A percentile compares a stretch with the other conserved stretches of the same genome.
Evolutionary conservation across 2,113 vertebrate species (phyloP).

Genomic region (Ammodytes dubius): DNA sequence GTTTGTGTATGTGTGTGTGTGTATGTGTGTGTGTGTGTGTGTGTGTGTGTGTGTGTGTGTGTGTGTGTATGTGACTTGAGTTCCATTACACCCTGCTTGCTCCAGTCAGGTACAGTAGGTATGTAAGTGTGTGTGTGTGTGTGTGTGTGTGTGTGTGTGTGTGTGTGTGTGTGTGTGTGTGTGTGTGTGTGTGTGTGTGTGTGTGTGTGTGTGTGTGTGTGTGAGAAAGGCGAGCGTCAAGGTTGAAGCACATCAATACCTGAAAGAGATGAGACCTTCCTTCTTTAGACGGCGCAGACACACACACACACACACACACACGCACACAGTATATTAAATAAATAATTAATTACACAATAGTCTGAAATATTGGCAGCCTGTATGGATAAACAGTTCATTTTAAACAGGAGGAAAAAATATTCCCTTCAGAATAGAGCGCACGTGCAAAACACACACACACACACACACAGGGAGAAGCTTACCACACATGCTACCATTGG

Average conservation of each 20-base stretch:
- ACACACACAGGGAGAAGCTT: conserved; percentile 9
- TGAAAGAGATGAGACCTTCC: conserved; percentile 37
- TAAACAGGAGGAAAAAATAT: conserved; percentile 42
- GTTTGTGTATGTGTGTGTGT: not conserved
- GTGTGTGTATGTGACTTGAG: conserved; percentile 48
- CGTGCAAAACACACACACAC: not conserved
- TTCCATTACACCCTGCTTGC: conserved; percentile 70
- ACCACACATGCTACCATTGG: conserved; percentile 37
- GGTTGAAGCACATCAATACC: conserved; percentile 60
- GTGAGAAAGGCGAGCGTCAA: conserved; percentile 42
- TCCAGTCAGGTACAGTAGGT: conserved; percentile 39
- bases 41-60: too few relatives aligned
- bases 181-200: conserved; percentile 15
- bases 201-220: not conserved
- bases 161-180: conserved; percentile 10
- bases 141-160: conserved; percentile 8
- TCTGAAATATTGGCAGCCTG: conserved; percentile 68
- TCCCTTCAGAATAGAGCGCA: conserved; percentile 8
- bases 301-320: conserved; percentile 16
- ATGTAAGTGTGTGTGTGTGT: not conserved
- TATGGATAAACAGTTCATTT: conserved; percentile 54
- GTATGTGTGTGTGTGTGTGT: not conserved
- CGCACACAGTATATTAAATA: conserved; percentile 61
- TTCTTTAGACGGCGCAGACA: not conserved
- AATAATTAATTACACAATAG: conserved; percentile 67